A percentile compares a stretch with the other conserved stretches of the same genome.
These are phyloP conservation scores for Cygnus olor DNA, from an alignment of 2,797 vertebrate species.

Conservation along the genomic window DNA sequence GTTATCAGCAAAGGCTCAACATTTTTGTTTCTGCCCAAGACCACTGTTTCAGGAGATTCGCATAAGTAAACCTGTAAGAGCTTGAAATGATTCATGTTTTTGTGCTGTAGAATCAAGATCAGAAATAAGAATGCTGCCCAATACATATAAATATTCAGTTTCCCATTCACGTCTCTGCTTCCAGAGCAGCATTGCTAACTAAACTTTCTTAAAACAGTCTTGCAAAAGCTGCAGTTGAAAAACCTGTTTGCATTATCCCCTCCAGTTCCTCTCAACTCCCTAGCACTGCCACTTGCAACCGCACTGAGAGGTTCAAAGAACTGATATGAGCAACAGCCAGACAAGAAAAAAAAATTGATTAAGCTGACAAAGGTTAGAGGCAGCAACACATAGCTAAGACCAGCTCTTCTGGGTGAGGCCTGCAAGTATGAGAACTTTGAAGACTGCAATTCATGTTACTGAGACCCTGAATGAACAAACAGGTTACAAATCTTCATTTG, in stretches of 20 bases:
- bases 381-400: background rate
- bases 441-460: background rate
- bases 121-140: background rate
- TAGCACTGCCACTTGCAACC: background rate
- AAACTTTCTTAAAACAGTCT: background rate
- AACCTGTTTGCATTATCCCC: background rate
- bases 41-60: background rate
- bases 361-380: background rate
- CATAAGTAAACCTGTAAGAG: background rate
- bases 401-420: background rate
- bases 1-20: background rate
- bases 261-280: background rate
- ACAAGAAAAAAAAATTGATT: background rate
- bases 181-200: background rate
- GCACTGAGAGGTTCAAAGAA: background rate
- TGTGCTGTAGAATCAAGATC: background rate
- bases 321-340: background rate
- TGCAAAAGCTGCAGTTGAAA: background rate
- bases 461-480: background rate
- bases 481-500: background rate
- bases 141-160: background rate
- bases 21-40: background rate
- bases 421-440: background rate
- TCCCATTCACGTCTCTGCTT: background rate
- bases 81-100: background rate